phyloP scores from a whole-genome alignment of 2,888 invertebrate genomes.

The Hemicrepidius hirtus region DNA sequence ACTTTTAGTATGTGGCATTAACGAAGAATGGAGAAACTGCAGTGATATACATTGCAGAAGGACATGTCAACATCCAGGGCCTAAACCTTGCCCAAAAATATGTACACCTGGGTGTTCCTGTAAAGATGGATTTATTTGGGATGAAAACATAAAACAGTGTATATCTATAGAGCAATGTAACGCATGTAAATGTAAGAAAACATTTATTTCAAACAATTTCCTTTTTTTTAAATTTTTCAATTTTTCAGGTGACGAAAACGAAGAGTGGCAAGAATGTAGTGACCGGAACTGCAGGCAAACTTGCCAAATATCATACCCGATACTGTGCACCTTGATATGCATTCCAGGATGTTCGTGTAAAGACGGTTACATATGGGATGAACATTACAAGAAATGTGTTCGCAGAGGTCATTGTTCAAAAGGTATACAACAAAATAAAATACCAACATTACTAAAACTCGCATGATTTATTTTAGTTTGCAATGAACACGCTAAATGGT shows the following conservation, averaged over 20 bases:
- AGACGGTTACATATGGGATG: background rate
- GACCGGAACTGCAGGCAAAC: background rate
- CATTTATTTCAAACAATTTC: no score
- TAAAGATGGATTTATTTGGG: background rate
- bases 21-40: background rate
- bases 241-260: background rate
- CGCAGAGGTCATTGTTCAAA: background rate
- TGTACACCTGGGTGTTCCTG: background rate
- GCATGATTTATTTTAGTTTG: no score
- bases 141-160: background rate
- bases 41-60: background rate
- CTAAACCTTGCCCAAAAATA: background rate
- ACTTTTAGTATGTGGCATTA: no score
- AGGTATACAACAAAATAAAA: no score
- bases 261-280: background rate
- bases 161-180: no score
- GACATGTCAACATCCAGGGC: background rate
- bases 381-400: constrained; percentile 3
- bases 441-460: no score
- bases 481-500: no score
- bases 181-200: no score
- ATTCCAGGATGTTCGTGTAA: background rate
- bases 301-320: background rate
- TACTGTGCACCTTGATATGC: background rate
- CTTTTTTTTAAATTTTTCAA: no score